phyloP scores from a whole-genome alignment of 2,797 vertebrate species.

The Coracias cyanogaster region DNA sequence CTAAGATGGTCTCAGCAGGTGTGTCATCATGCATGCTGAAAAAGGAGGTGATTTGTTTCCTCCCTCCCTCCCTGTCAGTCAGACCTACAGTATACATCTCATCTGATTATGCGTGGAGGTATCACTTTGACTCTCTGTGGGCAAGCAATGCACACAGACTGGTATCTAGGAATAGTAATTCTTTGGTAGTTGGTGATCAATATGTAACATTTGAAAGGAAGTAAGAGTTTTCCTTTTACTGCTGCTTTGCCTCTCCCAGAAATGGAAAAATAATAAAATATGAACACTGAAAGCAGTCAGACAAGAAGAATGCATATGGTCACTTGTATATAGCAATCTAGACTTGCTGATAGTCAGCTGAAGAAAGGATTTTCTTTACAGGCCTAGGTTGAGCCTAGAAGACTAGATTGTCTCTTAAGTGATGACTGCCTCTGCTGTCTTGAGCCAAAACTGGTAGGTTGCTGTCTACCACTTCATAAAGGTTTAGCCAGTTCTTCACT shows the following conservation, averaged over 20 bases:
- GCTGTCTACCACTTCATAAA: neutral
- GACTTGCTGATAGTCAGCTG: neutral
- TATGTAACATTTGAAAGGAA: neutral
- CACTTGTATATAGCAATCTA: neutral
- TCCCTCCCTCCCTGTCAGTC: neutral
- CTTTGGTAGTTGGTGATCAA: neutral
- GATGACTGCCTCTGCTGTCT: neutral
- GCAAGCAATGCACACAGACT: neutral
- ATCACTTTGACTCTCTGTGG: neutral
- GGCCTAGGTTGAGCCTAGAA: neutral
- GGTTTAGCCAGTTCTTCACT: neutral
- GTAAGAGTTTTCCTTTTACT: neutral
- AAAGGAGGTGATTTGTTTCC: neutral
- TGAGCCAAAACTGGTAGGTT: neutral
- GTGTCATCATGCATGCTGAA: neutral
- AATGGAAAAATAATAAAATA: neutral
- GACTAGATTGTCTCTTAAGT: neutral
- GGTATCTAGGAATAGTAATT: neutral
- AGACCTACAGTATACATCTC: neutral
- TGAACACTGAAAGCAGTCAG: neutral
- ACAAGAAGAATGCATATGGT: neutral
- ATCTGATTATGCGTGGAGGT: neutral
- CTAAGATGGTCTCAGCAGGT: slow-evolving; percentile 40
- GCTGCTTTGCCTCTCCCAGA: neutral
- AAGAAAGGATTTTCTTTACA: neutral